A percentile compares a stretch with the other conserved stretches of the same genome.
Evolutionary conservation across 37 sponge, comb jelly and placozoan species (phyloP).

Genomic region (Halisarca cf. caerulea): DNA sequence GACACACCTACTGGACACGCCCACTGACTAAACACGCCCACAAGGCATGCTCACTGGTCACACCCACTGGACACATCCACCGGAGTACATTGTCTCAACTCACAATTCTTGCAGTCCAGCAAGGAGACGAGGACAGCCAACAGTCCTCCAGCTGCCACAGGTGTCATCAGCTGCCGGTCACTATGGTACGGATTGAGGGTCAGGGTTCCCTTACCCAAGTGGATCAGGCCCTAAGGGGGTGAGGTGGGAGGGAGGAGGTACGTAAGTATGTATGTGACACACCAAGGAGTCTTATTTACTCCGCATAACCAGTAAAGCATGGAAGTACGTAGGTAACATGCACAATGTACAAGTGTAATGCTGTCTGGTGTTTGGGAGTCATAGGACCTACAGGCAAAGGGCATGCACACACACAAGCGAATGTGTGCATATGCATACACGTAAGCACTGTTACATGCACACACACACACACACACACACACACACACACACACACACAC

Average conservation of each 20-base stretch:
- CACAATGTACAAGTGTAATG: neutral
- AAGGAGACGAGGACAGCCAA: constrained; percentile 71
- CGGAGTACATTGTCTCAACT: neutral
- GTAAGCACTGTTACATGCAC: no score
- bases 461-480: no score
- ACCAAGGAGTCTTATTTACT: no score
- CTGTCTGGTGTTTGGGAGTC: no score
- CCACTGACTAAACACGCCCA: neutral
- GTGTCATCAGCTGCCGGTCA: constrained; percentile 82
- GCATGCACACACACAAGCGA: no score
- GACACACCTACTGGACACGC: neutral
- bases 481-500: no score
- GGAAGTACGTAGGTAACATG: neutral
- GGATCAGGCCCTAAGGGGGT: constrained; percentile 85
- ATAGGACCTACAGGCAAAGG: no score
- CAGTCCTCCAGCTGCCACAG: constrained; percentile 88
- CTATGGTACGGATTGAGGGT: constrained; percentile 95
- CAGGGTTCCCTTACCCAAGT: constrained; percentile 96
- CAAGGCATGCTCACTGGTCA: neutral
- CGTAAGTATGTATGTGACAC: constrained; percentile 36
- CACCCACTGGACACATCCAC: neutral
- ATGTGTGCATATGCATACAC: no score
- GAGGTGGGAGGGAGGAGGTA: neutral
- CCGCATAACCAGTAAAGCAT: no score
- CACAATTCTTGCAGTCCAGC: constrained; percentile 86